Evolutionary conservation across 64 coral and sea anemone species (phyloP).

Genomic region (Montipora efflorescens): DNA sequence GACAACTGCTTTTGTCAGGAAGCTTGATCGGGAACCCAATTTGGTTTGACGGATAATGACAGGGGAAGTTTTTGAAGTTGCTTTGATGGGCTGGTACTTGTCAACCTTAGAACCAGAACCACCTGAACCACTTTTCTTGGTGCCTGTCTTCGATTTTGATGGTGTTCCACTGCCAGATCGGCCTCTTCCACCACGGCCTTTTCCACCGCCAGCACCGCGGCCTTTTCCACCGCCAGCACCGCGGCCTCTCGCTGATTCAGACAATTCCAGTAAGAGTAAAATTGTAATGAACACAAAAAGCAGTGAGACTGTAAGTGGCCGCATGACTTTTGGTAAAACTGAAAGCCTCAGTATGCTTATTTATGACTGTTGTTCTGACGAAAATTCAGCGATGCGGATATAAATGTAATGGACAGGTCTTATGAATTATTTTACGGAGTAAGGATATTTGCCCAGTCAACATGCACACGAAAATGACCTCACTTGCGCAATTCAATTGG

Average conservation of each 20-base stretch:
- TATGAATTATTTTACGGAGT: too few species aligned
- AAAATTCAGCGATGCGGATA: too few species aligned
- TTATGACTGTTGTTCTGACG: too few species aligned
- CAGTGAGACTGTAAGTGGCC: background rate
- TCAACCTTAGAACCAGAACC: background rate
- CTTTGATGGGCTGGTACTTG: conserved; percentile 27
- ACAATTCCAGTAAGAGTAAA: background rate
- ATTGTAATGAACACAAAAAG: background rate
- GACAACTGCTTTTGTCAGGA: background rate
- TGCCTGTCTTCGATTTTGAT: background rate
- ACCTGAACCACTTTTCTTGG: background rate
- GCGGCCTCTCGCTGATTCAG: background rate
- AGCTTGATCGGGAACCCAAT: background rate
- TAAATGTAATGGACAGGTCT: too few species aligned
- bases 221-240: background rate
- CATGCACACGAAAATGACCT: too few species aligned
- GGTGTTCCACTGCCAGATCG: background rate
- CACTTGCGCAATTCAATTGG: too few species aligned
- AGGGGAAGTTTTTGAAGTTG: background rate
- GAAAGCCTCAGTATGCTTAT: too few species aligned
- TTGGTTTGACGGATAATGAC: conserved; percentile 20
- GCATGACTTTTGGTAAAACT: background rate
- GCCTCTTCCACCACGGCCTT: background rate
- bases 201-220: background rate
- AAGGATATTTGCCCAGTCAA: too few species aligned